These are phyloP conservation scores for Dicrostonyx torquatus DNA, from an alignment of 2,797 vertebrate species.

Conservation along the genomic window DNA sequence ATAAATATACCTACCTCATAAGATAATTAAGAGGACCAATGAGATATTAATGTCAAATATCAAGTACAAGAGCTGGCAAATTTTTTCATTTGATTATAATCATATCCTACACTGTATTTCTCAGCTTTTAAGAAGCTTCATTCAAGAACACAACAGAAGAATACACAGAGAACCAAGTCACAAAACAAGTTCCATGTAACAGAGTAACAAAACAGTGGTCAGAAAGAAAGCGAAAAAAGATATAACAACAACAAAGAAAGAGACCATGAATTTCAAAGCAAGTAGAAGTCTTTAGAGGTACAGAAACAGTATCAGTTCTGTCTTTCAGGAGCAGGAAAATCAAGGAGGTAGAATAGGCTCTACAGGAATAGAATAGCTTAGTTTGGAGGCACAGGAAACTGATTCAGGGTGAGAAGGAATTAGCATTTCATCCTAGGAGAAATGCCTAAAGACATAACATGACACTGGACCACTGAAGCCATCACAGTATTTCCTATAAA, in stretches of 20 bases:
- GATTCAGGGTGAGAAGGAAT: neutral
- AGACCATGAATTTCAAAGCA: neutral
- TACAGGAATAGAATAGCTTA: neutral
- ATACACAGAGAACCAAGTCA: conserved; percentile 49
- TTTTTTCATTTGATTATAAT: conserved; percentile 35
- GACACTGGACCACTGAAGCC: neutral
- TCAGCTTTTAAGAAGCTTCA: conserved; percentile 62
- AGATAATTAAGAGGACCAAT: conserved; percentile 52
- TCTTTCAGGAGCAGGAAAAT: conserved; percentile 18
- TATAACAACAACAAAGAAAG: conserved; percentile 18
- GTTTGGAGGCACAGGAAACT: conserved; percentile 9
- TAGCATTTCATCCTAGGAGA: neutral
- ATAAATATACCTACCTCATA: conserved; percentile 62
- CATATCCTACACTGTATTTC: conserved; percentile 28
- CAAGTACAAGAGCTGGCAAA: conserved; percentile 40
- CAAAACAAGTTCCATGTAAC: conserved; percentile 48
- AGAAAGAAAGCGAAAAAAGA: conserved; percentile 46
- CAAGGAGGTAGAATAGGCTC: conserved; percentile 11
- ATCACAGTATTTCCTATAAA: neutral
- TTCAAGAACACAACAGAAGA: conserved; percentile 58
- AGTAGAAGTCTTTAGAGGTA: conserved; percentile 16
- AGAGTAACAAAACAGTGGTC: conserved; percentile 11
- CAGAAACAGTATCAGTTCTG: conserved; percentile 14
- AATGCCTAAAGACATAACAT: neutral
- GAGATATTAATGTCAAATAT: conserved; percentile 28